phyloP scores from a whole-genome alignment of 2,113 vertebrate genomes.

The Mixornis gularis region DNA sequence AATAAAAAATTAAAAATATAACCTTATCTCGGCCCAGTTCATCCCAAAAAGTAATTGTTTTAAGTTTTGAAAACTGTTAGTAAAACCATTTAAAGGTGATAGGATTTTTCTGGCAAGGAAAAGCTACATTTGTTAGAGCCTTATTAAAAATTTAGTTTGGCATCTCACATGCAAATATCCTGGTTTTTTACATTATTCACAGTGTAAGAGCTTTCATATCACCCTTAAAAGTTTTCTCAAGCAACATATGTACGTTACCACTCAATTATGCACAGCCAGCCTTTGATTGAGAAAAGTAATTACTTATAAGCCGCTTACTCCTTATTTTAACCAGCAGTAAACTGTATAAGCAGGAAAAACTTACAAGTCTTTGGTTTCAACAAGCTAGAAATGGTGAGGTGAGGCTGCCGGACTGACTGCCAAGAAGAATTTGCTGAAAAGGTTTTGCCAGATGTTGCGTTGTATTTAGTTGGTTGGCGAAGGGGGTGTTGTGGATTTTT shows the following conservation, averaged over 20 bases:
- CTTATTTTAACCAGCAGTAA: slow-evolving; percentile 99
- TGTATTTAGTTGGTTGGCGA: slow-evolving; percentile 97
- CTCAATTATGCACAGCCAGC: slow-evolving; percentile 87
- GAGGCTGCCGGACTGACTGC: slow-evolving; percentile 98
- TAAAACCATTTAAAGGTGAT: slow-evolving; percentile 86
- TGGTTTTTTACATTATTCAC: slow-evolving; percentile 63
- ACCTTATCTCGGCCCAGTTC: slow-evolving; percentile 77
- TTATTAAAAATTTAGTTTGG: slow-evolving; percentile 76
- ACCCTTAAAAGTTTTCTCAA: slow-evolving; percentile 85
- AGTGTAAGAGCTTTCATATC: slow-evolving; percentile 75
- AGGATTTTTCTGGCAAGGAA: slow-evolving; percentile 73
- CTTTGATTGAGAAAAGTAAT: slow-evolving; percentile 84
- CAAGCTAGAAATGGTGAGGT: slow-evolving; percentile 99
- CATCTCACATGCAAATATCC: slow-evolving; percentile 80
- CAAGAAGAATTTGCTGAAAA: slow-evolving; percentile 99
- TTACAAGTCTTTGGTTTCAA: slow-evolving; percentile 99
- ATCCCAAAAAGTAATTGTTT: slow-evolving; percentile 76
- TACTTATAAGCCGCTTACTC: slow-evolving; percentile 94
- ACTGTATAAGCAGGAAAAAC: slow-evolving; percentile 99
- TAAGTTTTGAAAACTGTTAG: slow-evolving; percentile 79
- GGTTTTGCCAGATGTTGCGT: slow-evolving; percentile 99
- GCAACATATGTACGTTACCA: slow-evolving; percentile 85
- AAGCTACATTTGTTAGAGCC: slow-evolving; percentile 74
- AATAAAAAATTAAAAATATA: slow-evolving; percentile 43
- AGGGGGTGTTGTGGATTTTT: slow-evolving; percentile 92